Percentiles rank a stretch among this genome's conserved stretches.
Evolutionary conservation across 2,797 vertebrate genomes (phyloP).

Genomic region (Agapornis canus): DNA sequence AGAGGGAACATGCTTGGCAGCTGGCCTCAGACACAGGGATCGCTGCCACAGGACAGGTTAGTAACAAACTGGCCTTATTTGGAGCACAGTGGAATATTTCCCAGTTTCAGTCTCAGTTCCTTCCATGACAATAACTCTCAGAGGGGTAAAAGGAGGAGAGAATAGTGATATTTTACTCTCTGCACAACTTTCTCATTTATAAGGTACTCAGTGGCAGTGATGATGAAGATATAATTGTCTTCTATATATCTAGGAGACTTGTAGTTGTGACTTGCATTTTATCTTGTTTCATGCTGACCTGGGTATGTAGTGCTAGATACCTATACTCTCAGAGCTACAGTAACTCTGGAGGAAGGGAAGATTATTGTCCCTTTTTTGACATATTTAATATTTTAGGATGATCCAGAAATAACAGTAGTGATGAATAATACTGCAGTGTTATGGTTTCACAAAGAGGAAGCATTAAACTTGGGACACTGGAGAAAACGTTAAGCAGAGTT

Average conservation of each 20-base stretch:
- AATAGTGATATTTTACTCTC: neutral
- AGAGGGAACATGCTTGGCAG: constrained; percentile 36
- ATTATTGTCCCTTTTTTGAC: neutral
- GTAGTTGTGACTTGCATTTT: neutral
- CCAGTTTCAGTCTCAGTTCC: neutral
- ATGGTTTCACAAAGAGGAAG: neutral
- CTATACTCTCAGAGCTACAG: neutral
- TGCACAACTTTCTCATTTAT: neutral
- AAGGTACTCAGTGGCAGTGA: neutral
- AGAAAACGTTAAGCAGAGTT: neutral
- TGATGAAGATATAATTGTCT: neutral
- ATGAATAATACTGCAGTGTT: neutral
- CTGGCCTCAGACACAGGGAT: neutral
- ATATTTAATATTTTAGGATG: neutral
- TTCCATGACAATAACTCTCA: neutral
- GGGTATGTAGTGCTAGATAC: neutral
- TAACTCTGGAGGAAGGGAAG: neutral
- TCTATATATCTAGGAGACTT: neutral
- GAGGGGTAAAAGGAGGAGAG: neutral
- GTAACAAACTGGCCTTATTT: constrained; percentile 11
- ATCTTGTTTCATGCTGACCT: neutral
- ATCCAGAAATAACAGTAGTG: neutral
- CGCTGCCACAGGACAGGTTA: constrained; percentile 26
- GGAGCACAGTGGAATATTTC: neutral
- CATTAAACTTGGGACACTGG: neutral